Percentiles rank a stretch among this genome's conserved stretches.
phyloP scores from a whole-genome alignment of 2,888 invertebrate species.

The Epinotia nisella region DNA sequence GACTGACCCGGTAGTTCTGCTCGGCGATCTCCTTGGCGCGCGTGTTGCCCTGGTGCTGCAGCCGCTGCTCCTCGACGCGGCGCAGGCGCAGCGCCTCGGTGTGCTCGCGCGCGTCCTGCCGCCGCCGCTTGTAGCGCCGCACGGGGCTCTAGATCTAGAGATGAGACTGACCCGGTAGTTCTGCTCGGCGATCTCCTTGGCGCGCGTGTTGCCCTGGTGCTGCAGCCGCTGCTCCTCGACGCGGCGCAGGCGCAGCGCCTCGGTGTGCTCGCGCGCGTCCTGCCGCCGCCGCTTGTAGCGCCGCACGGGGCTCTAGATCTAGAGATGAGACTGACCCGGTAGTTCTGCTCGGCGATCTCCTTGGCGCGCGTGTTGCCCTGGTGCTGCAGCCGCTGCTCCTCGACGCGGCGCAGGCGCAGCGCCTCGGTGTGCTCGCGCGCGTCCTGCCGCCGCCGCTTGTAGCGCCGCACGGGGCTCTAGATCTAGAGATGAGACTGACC shows the following conservation, averaged over 20 bases:
- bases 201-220: conserved; percentile 97
- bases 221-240: conserved; percentile 95
- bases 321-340: conserved; percentile 88
- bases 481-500: conserved; percentile 91
- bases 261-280: conserved; percentile 93
- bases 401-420: conserved; percentile 92
- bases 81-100: conserved; percentile 94
- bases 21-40: conserved; percentile 98
- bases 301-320: conserved; percentile 97
- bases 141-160: conserved; percentile 98
- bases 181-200: conserved; percentile 97
- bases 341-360: conserved; percentile 97
- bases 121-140: conserved; percentile 91
- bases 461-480: conserved; percentile 95
- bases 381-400: conserved; percentile 95
- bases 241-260: conserved; percentile 93
- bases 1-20: conserved; percentile 89
- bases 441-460: conserved; percentile 91
- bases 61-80: conserved; percentile 94
- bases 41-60: conserved; percentile 97
- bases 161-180: conserved; percentile 89
- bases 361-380: conserved; percentile 97
- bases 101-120: conserved; percentile 92
- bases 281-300: conserved; percentile 91
- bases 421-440: conserved; percentile 95